These are phyloP conservation scores for Terebella lapidaria DNA, from an alignment of 2,888 invertebrate species.

Conservation along the genomic window DNA sequence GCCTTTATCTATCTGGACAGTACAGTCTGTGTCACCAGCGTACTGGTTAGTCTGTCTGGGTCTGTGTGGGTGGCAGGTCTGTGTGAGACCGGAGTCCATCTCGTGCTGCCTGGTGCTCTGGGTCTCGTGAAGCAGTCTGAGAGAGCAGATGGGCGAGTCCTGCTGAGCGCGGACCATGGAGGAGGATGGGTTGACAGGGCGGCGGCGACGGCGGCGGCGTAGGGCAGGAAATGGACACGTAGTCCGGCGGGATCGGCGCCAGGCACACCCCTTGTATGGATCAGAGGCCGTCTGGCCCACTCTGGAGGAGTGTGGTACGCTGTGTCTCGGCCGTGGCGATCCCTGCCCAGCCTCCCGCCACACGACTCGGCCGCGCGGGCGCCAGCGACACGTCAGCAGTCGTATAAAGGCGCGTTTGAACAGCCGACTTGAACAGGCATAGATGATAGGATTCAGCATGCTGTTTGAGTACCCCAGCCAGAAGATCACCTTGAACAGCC, in stretches of 20 bases:
- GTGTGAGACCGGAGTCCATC: too few species aligned
- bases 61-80: too few species aligned
- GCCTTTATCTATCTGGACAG: too few species aligned
- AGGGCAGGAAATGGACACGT: not conserved
- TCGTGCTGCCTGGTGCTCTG: too few species aligned
- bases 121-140: not conserved
- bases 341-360: not conserved
- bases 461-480: conserved; percentile 67
- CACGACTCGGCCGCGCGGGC: not conserved
- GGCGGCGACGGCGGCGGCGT: not conserved
- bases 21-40: too few species aligned
- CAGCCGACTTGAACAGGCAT: conserved; percentile 59
- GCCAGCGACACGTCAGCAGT: conserved; percentile 32
- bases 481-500: conserved; percentile 62
- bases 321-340: too few species aligned
- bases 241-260: not conserved
- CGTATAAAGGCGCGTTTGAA: conserved; percentile 55
- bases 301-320: too few species aligned
- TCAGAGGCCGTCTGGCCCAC: too few species aligned
- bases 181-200: not conserved
- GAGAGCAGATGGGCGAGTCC: not conserved
- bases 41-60: too few species aligned
- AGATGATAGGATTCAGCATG: conserved; percentile 61
- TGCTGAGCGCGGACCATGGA: not conserved
- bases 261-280: too few species aligned